phyloP scores from a whole-genome alignment of 2,888 invertebrate genomes.

The Physocephala rufipes region DNA sequence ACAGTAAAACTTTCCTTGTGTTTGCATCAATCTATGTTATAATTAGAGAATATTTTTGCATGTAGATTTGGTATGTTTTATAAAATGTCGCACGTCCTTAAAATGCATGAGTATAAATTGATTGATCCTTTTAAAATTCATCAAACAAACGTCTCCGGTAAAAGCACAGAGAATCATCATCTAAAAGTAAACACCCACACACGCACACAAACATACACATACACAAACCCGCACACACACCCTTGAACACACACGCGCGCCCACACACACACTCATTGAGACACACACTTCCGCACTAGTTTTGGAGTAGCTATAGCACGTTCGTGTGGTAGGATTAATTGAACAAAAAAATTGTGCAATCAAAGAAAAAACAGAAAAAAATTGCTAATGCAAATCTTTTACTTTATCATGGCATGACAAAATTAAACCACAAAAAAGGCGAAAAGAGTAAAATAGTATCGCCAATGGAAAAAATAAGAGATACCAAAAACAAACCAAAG shows the following conservation, averaged over 20 bases:
- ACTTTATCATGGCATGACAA: not conserved
- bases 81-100: too few relatives aligned
- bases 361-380: not conserved
- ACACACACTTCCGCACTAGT: too few relatives aligned
- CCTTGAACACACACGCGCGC: not conserved
- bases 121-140: too few relatives aligned
- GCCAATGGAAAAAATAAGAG: not conserved
- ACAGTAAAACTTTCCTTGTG: too few relatives aligned
- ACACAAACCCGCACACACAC: not conserved
- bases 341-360: not conserved
- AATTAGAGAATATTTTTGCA: too few relatives aligned
- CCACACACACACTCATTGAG: too few relatives aligned
- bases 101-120: too few relatives aligned
- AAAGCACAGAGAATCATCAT: too few relatives aligned
- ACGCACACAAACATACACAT: not conserved
- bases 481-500: not conserved
- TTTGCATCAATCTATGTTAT: too few relatives aligned
- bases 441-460: not conserved
- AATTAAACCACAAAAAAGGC: not conserved
- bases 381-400: not conserved
- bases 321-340: slow-evolving; percentile 8
- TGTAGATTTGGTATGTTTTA: too few relatives aligned
- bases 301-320: not conserved
- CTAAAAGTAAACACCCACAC: not conserved
- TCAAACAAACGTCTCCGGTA: too few relatives aligned